phyloP scores from a whole-genome alignment of 2,797 vertebrate species.

The Sparus aurata region DNA sequence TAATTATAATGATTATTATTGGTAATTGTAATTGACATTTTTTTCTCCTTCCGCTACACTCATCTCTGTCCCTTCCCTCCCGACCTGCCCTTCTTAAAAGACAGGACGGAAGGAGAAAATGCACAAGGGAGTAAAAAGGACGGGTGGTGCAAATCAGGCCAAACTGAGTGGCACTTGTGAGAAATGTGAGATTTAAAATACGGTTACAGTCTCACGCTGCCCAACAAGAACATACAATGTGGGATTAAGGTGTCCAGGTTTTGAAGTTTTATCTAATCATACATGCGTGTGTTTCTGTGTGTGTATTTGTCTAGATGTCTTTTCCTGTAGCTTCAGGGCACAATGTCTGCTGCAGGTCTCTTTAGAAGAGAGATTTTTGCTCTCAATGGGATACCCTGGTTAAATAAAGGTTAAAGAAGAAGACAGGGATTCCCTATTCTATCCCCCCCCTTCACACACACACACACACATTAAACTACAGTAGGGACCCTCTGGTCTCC shows the following conservation, averaged over 20 bases:
- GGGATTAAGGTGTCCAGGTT: slow-evolving; percentile 50
- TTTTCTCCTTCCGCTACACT: slow-evolving; percentile 26
- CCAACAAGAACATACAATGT: slow-evolving; percentile 14
- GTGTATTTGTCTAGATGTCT: slow-evolving; percentile 41
- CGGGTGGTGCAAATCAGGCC: not conserved
- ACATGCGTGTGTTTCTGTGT: slow-evolving; percentile 48
- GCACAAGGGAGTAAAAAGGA: not conserved
- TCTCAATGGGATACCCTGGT: slow-evolving; percentile 76
- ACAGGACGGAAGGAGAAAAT: slow-evolving; percentile 19
- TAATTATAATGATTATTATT: slow-evolving; percentile 89
- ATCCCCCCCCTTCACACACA: not conserved
- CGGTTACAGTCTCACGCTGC: slow-evolving; percentile 5
- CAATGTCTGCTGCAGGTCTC: slow-evolving; percentile 67
- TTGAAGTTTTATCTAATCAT: slow-evolving; percentile 71
- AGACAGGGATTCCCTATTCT: slow-evolving; percentile 59
- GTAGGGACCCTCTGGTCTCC: slow-evolving; percentile 75
- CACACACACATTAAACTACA: slow-evolving; percentile 69
- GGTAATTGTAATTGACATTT: slow-evolving; percentile 86
- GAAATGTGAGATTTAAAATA: slow-evolving; percentile 35
- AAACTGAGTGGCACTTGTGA: slow-evolving; percentile 7
- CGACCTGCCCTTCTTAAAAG: slow-evolving; percentile 32
- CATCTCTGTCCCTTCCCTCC: slow-evolving; percentile 39
- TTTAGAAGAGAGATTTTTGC: slow-evolving; percentile 57
- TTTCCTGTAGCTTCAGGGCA: slow-evolving; percentile 76
- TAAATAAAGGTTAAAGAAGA: slow-evolving; percentile 80